phyloP scores from a whole-genome alignment of 2,888 invertebrate species.

The Agrenia bidenticulata region DNA sequence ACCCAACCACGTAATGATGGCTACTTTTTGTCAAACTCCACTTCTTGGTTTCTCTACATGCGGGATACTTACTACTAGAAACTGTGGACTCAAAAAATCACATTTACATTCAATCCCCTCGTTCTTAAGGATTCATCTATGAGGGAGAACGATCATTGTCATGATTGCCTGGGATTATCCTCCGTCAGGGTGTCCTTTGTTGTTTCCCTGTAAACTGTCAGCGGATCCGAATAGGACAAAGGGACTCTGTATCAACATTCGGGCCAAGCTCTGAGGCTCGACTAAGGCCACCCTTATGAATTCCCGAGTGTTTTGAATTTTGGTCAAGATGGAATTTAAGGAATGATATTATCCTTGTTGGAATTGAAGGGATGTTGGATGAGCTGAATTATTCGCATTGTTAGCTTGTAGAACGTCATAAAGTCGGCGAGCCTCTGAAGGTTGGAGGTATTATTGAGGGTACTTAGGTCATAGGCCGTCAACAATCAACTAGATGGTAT shows the following conservation, averaged over 20 bases:
- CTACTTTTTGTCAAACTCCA: neutral
- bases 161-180: constrained; percentile 15
- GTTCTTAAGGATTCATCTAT: neutral
- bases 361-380: neutral
- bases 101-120: neutral
- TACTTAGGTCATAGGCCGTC: neutral
- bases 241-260: constrained; percentile 5
- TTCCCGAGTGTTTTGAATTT: constrained; percentile 2
- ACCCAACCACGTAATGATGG: constrained; percentile 5
- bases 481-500: too few relatives aligned
- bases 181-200: constrained; percentile 19
- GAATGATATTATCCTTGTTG: constrained; percentile 7
- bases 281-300: constrained; percentile 5
- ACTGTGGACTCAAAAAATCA: neutral
- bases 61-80: neutral
- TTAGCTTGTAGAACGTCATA: neutral
- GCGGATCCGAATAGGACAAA: constrained; percentile 9
- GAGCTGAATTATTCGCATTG: neutral
- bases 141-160: constrained; percentile 11
- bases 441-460: neutral
- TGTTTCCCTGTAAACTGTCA: constrained; percentile 18
- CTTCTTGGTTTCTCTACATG: neutral
- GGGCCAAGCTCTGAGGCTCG: neutral
- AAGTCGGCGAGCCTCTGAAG: constrained; percentile 1
- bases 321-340: constrained; percentile 5